Percentiles rank a stretch among this genome's conserved stretches.
Conservation (phyloP, 2,797 vertebrate species). For the Poliocrania exsul region DNA sequence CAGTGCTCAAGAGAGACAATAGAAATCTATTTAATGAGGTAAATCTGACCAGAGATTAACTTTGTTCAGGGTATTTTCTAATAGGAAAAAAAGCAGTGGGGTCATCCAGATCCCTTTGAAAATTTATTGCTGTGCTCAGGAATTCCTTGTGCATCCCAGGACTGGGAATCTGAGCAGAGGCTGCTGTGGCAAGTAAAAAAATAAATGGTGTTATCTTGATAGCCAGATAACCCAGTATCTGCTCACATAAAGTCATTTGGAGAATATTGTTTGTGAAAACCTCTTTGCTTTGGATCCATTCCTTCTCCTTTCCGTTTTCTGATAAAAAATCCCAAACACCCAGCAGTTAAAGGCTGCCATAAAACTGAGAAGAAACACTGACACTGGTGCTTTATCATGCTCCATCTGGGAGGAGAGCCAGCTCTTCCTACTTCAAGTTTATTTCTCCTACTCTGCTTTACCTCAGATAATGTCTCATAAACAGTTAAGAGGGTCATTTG, state of each 20-base stretch:
- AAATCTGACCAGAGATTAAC: conserved; percentile 36
- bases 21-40: conserved; percentile 35
- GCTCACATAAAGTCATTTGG: conserved; percentile 81
- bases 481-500: conserved; percentile 83
- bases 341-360: conserved; percentile 86
- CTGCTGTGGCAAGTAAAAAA: conserved; percentile 74
- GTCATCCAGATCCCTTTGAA: conserved; percentile 68
- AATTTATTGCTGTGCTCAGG: conserved; percentile 88
- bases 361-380: conserved; percentile 83
- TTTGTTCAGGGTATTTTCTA: conserved; percentile 32
- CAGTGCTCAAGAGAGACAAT: neutral
- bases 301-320: conserved; percentile 83
- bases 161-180: conserved; percentile 82
- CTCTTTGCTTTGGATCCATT: conserved; percentile 82
- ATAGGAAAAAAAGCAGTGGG: conserved; percentile 72
- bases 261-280: conserved; percentile 83
- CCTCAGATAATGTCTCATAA: conserved; percentile 85
- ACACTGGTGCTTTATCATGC: conserved; percentile 77
- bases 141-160: conserved; percentile 85
- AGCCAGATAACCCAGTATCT: conserved; percentile 90
- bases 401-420: conserved; percentile 76
- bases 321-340: conserved; percentile 88
- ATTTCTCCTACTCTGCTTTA: conserved; percentile 83
- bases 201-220: conserved; percentile 89
- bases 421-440: conserved; percentile 86